Base-by-base conservation (phyloP, 2,888 invertebrate species). In the Campoplex nolae region DNA sequence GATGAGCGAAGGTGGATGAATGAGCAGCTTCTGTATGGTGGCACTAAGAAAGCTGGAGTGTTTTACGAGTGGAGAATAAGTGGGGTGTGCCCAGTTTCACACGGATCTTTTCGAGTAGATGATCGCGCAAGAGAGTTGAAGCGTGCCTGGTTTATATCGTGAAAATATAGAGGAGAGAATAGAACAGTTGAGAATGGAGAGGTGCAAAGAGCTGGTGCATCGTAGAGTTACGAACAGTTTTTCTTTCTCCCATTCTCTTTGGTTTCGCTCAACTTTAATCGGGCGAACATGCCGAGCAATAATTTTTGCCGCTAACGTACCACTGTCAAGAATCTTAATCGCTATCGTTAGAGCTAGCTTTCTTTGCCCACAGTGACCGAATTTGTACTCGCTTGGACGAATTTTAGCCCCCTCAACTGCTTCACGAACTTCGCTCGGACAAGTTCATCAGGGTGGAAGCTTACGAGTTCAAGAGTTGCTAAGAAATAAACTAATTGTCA, bases 281-380 rank as follows among this genome's bases (percentile, higher is more conserved):
- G 83, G 75, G 38, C 68, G 83, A 79, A 86, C 78, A 86, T 76
- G 62, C 74, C 51, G 82, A 81, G 83, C 89, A 83, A 88, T 91
- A 90, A 91, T 91, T 90, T 88, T 82, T 48, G 76, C 85, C 84
- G 85, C 80, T 90, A 90, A 90, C 86, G 88, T 85, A 35, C 88
- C 78, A 79, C 74, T 82, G 87, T 89, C 85, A 67, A 54, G 87
- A 88, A 88, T 89, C 90, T 90, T 90, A 89, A 91, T 92, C 89
- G 90, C 87, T 86, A 92, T 92, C 88, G 89, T 91, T 89, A 89
- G 89, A 88, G 86, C 88, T 82, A 81, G 87, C 88, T 82, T 54
- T 38, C 71, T 38, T 54, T 38, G 62, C 56, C 56, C 74, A 45
- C 58, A 74, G 71, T 56, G 67, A 58, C 70, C 77, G 48, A 58